Conservation (phyloP, 1,140 invertebrate genomes). For the Nephotettix cincticeps region DNA sequence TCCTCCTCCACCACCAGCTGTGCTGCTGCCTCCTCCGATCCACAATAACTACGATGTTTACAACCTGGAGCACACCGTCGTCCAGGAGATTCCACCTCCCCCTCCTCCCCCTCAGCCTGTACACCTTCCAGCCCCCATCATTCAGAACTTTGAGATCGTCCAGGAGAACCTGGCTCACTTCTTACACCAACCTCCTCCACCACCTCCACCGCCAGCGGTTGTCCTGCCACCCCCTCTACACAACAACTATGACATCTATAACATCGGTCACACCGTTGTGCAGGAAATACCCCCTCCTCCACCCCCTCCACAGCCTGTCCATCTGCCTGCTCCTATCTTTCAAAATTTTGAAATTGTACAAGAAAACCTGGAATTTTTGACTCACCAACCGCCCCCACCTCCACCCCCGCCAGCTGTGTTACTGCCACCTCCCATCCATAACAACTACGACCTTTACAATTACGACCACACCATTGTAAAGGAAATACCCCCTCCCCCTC, state of each 20-base stretch:
- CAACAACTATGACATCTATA: constrained; percentile 7
- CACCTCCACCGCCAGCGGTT: not conserved
- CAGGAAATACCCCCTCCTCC: constrained; percentile 8
- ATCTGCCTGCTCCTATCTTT: constrained; percentile 3
- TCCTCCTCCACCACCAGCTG: not conserved
- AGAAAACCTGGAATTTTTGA: not conserved
- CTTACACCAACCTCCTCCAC: constrained; percentile 4
- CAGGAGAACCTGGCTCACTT: not conserved
- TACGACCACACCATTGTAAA: not conserved
- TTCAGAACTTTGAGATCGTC: not conserved
- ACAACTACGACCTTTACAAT: constrained; percentile 9
- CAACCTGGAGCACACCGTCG: not conserved
- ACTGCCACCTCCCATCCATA: not conserved
- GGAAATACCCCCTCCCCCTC: not conserved
- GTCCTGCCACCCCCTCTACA: constrained; percentile 2
- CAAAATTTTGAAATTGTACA: not conserved
- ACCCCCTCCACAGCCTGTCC: not conserved
- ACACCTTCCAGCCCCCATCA: not conserved
- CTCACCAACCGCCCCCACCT: not conserved
- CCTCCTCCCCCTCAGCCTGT: not conserved
- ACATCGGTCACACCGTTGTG: not conserved
- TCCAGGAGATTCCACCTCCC: not conserved
- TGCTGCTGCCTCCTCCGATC: not conserved
- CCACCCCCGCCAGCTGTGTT: not conserved
- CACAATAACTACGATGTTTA: constrained; percentile 14